A percentile compares a stretch with the other conserved stretches of the same genome.
These are phyloP conservation scores for Lissocephala sabroskyi DNA, from an alignment of 2,888 invertebrate species.

Conservation along the genomic window DNA sequence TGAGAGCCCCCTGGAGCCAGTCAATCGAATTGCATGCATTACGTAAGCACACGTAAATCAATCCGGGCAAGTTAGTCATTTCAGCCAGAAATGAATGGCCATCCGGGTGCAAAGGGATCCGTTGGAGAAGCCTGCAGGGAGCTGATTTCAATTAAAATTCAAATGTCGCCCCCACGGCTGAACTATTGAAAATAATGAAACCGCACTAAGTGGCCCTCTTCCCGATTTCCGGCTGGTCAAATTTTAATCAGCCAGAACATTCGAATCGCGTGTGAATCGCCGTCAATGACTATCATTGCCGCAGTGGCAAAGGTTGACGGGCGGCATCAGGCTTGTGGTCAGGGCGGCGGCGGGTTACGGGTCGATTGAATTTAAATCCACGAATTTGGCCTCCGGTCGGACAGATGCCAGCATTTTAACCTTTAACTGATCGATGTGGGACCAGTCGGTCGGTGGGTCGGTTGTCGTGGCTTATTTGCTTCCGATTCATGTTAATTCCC, in stretches of 20 bases:
- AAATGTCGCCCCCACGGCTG: constrained; percentile 8
- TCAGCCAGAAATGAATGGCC: no score
- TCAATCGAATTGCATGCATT: constrained; percentile 2
- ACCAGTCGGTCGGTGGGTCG: no score
- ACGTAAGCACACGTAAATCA: constrained; percentile 4
- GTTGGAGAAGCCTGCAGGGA: no score
- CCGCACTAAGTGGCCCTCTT: constrained; percentile 21
- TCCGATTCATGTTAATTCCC: constrained; percentile 44
- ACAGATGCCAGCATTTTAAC: constrained; percentile 32
- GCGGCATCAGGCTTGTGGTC: constrained; percentile 2
- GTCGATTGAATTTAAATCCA: neutral
- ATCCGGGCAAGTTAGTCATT: neutral
- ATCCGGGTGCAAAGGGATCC: no score
- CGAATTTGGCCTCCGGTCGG: neutral
- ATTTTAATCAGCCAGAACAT: constrained; percentile 39
- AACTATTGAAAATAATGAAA: constrained; percentile 10
- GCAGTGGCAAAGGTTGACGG: no score
- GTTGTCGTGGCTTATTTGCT: constrained; percentile 50
- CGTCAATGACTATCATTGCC: constrained; percentile 1
- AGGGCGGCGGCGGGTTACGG: neutral
- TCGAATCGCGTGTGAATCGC: no score
- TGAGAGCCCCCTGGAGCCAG: no score
- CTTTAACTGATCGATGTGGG: constrained; percentile 50
- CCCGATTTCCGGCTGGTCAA: constrained; percentile 28
- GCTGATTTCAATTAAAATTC: constrained; percentile 18